These are phyloP conservation scores for Chymomyza fuscimana DNA, from an alignment of 2,888 invertebrate genomes.

Conservation along the genomic window DNA sequence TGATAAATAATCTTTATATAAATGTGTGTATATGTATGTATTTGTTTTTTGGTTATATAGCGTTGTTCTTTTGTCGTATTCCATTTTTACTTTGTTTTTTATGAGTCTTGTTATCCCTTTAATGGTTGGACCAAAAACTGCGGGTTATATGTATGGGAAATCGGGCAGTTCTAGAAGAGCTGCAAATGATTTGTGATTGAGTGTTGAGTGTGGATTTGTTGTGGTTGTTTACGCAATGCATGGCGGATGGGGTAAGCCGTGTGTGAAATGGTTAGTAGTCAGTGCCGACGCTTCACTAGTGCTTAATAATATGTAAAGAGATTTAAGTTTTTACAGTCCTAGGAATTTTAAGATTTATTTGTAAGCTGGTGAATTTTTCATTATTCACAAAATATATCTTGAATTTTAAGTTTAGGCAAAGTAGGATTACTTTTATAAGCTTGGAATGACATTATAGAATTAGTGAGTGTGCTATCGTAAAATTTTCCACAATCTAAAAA, in stretches of 20 bases:
- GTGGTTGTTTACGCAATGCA: neutral
- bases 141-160: neutral
- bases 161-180: neutral
- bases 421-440: no score
- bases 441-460: no score
- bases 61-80: slow-evolving; percentile 15
- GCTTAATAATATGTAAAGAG: no score
- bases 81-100: slow-evolving; percentile 31
- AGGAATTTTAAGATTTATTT: no score
- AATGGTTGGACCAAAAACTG: neutral
- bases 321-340: no score
- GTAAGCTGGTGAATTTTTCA: no score
- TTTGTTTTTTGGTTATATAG: neutral
- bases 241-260: neutral
- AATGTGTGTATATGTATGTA: neutral
- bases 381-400: no score
- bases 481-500: no score
- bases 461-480: no score
- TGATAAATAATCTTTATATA: slow-evolving; percentile 49
- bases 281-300: no score
- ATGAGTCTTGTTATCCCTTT: slow-evolving; percentile 43
- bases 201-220: neutral
- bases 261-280: no score
- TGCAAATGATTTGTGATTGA: slow-evolving; percentile 34
- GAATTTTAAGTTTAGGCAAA: no score